Percentiles rank a stretch among this genome's conserved stretches.
Evolutionary conservation across 2,113 vertebrate species (phyloP).

Genomic region (Loxodonta africana): DNA sequence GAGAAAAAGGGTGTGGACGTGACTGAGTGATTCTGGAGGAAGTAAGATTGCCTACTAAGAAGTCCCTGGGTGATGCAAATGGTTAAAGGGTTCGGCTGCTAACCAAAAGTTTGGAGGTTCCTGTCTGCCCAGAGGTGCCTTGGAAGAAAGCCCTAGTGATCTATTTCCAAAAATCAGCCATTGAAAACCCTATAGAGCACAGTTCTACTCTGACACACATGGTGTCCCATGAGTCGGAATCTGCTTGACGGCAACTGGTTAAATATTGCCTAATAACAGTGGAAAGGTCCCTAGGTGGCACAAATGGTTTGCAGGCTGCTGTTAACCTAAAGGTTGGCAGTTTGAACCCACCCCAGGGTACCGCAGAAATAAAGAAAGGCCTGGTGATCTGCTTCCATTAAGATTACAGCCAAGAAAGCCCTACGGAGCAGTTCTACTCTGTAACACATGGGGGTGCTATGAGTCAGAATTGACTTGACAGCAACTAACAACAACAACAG

Average conservation of each 20-base stretch:
- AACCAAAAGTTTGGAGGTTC: not conserved
- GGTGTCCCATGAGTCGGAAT: no score
- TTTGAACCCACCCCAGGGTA: not conserved
- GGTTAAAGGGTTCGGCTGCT: not conserved
- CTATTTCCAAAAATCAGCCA: not conserved
- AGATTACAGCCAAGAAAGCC: not conserved
- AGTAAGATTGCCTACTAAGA: not conserved
- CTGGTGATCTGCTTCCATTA: not conserved
- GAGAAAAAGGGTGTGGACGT: not conserved
- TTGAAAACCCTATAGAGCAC: not conserved
- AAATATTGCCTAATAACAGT: no score
- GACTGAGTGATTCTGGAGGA: not conserved
- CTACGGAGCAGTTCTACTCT: not conserved
- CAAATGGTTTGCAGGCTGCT: no score
- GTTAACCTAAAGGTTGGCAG: not conserved
- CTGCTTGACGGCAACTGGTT: no score
- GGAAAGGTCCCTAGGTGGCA: no score
- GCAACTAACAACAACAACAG: not conserved
- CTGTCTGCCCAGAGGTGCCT: no score
- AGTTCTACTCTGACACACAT: not conserved
- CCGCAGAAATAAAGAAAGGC: no score
- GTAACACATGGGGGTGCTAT: not conserved
- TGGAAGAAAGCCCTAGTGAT: not conserved
- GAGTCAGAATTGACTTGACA: not conserved
- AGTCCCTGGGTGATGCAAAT: not conserved